phyloP scores from a whole-genome alignment of 2,113 vertebrate species.

The Malurus alboscapulatus region DNA sequence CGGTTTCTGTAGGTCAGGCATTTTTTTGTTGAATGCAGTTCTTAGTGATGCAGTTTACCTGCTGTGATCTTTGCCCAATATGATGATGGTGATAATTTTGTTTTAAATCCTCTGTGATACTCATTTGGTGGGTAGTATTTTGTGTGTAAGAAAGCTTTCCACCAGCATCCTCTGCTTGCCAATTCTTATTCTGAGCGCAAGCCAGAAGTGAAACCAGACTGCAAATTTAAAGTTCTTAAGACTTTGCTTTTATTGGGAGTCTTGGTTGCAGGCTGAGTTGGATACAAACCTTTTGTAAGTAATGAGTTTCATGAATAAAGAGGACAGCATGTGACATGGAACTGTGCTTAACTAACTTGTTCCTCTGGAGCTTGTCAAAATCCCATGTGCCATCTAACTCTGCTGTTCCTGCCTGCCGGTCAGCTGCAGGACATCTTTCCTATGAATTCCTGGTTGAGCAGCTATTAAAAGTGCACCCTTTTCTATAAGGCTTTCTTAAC shows the following conservation, averaged over 20 bases:
- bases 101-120: neutral
- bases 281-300: neutral
- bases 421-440: neutral
- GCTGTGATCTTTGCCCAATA: neutral
- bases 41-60: neutral
- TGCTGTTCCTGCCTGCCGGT: neutral
- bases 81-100: neutral
- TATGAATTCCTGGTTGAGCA: neutral
- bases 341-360: neutral
- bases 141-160: neutral
- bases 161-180: neutral
- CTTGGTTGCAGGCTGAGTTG: neutral
- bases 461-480: neutral
- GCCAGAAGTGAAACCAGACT: neutral
- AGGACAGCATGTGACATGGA: neutral
- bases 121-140: neutral
- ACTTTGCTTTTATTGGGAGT: neutral
- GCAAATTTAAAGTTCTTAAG: neutral
- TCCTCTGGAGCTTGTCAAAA: neutral
- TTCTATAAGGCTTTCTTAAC: neutral
- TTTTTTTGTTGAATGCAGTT: neutral
- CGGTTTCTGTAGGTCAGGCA: neutral
- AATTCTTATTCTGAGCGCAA: neutral
- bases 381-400: neutral
- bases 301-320: neutral